phyloP scores from a whole-genome alignment of 2,113 vertebrate species.

The Seriola rivoliana region DNA sequence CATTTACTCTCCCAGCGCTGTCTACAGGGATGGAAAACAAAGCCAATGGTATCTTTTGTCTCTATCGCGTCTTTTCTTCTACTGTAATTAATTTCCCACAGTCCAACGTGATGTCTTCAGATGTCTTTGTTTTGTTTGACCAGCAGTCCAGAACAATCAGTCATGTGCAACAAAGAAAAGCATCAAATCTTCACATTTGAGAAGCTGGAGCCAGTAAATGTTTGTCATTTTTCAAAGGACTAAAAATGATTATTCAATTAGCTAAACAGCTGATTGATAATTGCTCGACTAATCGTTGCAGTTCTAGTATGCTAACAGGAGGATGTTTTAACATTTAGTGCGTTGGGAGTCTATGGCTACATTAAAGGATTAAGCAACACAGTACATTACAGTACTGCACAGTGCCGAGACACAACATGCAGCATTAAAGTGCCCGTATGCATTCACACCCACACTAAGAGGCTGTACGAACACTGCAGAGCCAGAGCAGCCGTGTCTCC shows the following conservation, averaged over 20 bases:
- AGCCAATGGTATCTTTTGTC: too few species aligned
- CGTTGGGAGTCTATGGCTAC: not conserved
- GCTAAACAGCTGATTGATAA: too few species aligned
- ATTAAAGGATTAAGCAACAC: not conserved
- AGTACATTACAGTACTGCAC: conserved; percentile 1
- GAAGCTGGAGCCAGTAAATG: not conserved
- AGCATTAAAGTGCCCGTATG: conserved; percentile 25
- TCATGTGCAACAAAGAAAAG: not conserved
- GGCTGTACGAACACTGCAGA: conserved; percentile 34
- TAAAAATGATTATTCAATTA: too few species aligned
- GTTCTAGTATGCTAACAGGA: not conserved
- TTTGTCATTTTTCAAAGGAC: not conserved
- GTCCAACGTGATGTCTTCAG: too few species aligned
- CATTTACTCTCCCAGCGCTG: too few species aligned
- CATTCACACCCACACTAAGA: conserved; percentile 38
- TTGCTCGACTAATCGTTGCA: too few species aligned
- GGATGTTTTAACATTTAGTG: not conserved
- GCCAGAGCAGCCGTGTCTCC: conserved; percentile 60
- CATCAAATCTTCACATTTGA: not conserved
- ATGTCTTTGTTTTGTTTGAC: not conserved
- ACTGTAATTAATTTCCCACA: too few species aligned
- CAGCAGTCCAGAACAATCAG: not conserved
- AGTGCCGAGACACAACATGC: conserved; percentile 32
- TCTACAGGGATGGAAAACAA: too few species aligned
- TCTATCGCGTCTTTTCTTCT: too few species aligned